phyloP scores from a whole-genome alignment of 2,888 invertebrate species.

The Tenthredo scrophulariae region DNA sequence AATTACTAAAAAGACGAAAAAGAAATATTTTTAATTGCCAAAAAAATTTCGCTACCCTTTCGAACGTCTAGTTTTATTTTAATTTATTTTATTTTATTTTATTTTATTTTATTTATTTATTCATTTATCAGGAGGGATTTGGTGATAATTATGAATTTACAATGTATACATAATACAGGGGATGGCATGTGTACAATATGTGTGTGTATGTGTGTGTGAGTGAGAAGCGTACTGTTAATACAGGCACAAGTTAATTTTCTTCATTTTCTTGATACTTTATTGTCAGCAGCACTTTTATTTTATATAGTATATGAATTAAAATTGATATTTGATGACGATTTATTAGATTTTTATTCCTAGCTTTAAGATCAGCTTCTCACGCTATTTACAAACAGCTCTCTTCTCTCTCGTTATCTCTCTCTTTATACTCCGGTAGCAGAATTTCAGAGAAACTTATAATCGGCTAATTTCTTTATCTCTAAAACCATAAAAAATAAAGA shows the following conservation, averaged over 20 bases:
- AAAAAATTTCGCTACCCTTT: too few species aligned
- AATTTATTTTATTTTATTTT: slow-evolving; percentile 1
- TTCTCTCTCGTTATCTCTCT: background rate
- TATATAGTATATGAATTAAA: background rate
- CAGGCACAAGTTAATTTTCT: slow-evolving; percentile 18
- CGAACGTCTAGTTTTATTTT: too few species aligned
- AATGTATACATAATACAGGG: background rate
- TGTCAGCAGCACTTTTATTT: slow-evolving; percentile 37
- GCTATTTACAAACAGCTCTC: slow-evolving; percentile 19
- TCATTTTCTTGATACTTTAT: slow-evolving; percentile 11
- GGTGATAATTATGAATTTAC: background rate
- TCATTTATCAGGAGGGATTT: slow-evolving; percentile 37
- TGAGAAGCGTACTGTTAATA: background rate
- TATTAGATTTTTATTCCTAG: background rate
- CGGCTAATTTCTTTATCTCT: background rate
- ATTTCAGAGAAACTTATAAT: background rate
- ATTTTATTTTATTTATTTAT: slow-evolving; percentile 41
- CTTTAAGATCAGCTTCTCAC: background rate
- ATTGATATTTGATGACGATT: background rate
- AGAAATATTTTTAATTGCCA: too few species aligned
- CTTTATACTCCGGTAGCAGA: background rate
- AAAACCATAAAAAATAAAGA: background rate
- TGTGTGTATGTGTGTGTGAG: background rate
- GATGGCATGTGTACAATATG: background rate
- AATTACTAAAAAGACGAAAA: background rate